Percentiles rank a stretch among this genome's conserved stretches.
These are phyloP conservation scores for Ammospiza caudacuta DNA, from an alignment of 2,113 vertebrate species.

Conservation along the genomic window DNA sequence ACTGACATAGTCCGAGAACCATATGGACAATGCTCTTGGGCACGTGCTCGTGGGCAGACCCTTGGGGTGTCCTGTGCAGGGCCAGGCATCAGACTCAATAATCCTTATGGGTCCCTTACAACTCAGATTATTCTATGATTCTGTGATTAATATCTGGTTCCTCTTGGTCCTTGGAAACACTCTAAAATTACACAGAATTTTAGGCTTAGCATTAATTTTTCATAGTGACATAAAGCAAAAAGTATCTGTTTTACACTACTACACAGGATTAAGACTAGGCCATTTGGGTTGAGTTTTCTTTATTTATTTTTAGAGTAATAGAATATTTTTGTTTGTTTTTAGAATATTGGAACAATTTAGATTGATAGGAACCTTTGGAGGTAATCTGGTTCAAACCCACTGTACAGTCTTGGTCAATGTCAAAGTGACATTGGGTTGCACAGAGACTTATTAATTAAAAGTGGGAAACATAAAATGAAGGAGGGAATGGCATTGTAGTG, in stretches of 20 bases:
- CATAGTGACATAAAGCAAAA: neutral
- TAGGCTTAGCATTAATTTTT: neutral
- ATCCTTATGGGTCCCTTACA: neutral
- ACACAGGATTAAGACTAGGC: neutral
- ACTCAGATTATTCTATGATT: neutral
- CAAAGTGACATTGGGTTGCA: neutral
- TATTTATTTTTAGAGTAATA: neutral
- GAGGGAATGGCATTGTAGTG: neutral
- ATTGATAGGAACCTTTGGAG: neutral
- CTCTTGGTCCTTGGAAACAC: neutral
- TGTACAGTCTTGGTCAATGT: neutral
- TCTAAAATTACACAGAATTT: neutral
- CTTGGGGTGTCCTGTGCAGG: neutral
- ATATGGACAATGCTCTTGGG: accelerated
- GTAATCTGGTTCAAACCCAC: neutral
- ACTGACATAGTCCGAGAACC: neutral
- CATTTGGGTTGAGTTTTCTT: neutral
- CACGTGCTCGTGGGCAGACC: neutral
- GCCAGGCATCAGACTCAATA: accelerated
- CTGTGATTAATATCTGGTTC: neutral
- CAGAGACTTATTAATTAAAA: neutral
- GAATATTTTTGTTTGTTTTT: neutral
- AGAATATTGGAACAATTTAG: neutral
- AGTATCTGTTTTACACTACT: neutral
- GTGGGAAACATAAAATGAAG: neutral